Evolutionary conservation across 2,113 vertebrate species (phyloP).

Genomic region (Sinocyclocheilus anshuiensis): DNA sequence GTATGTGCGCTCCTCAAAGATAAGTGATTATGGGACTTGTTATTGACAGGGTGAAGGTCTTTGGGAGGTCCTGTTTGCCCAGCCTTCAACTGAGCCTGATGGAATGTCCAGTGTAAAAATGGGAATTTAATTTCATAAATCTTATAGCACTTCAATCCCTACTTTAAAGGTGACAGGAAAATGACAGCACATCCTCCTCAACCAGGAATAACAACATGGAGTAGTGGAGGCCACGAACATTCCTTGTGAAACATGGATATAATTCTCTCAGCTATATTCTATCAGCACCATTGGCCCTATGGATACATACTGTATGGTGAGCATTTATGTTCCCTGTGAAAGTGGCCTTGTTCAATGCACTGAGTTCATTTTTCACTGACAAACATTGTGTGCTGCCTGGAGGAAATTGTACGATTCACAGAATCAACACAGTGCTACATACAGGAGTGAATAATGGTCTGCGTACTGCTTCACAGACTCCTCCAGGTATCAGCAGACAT

Average conservation of each 20-base stretch:
- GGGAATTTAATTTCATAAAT: conserved; percentile 71
- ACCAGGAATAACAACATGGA: conserved; percentile 64
- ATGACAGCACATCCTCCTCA: conserved; percentile 65
- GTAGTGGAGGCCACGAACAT: conserved; percentile 47
- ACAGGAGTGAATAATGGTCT: conserved; percentile 47
- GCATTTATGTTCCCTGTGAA: conserved; percentile 60
- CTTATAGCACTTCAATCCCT: conserved; percentile 61
- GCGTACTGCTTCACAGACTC: background rate
- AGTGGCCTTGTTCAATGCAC: conserved; percentile 51
- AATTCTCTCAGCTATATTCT: conserved; percentile 64
- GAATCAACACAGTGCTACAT: conserved; percentile 54
- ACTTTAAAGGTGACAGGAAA: conserved; percentile 65
- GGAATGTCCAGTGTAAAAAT: conserved; percentile 55
- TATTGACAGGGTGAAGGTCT: conserved; percentile 16
- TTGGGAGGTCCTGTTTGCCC: background rate
- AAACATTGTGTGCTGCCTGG: conserved; percentile 62
- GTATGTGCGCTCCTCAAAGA: background rate
- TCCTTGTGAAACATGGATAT: conserved; percentile 64
- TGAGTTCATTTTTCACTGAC: conserved; percentile 61
- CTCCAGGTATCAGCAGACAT: conserved; percentile 44
- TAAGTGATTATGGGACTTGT: background rate
- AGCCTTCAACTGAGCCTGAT: conserved; percentile 33
- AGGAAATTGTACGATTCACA: conserved; percentile 50
- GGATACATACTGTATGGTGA: conserved; percentile 58
- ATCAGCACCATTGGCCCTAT: conserved; percentile 57